Evolutionary conservation across 1,140 invertebrate genomes (phyloP), one percentile per base, ranked within the genome.

Genomic region (Caenorhabditis inopinata): DNA sequence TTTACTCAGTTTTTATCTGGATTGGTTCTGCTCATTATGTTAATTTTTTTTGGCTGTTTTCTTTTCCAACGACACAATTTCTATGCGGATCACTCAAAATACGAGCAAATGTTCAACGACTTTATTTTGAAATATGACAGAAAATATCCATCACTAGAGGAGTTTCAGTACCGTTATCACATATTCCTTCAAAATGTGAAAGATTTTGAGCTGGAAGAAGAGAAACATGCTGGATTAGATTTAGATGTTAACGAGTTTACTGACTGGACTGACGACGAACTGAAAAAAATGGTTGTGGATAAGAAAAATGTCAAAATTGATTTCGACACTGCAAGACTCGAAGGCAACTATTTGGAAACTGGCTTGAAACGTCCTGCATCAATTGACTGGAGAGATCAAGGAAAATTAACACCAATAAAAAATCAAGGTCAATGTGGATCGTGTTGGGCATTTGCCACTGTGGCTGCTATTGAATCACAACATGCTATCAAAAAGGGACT

Each of bases 401-500:
- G 78, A 35, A 79, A 79, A 48, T 21, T 79, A n/a, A 79, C 78
- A 16, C 27, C 38, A 23, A 47, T 79, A 16, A 79, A 79, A 12
- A 79, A 79, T 46, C 78, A 79, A 68, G 74, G 53, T 12, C 73
- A 75, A 45, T 80, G 79, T 25, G 79, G 79, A 14, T 80, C 79
- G 16, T 80, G 79, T 62, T 80, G 79, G 79, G 79, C 79, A 11
- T 80, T 80, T 38, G 73, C 79, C 3, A 35, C 45, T 2, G 79
- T 80, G 2, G 79, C 79, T 48, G 46, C 79, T 2, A 38, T 80
- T 1, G 79, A 80, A 51, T 25, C 73, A 12, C 48, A 62, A 16
- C 38, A 45, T 29, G 79, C 79, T 7, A 80, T 80, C 35, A 75
- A 58, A n/a, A 76, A 53, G 14, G 27, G 47, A 11, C 35, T 4